phyloP scores from a whole-genome alignment of 2,113 vertebrate species.

The Menura novaehollandiae region DNA sequence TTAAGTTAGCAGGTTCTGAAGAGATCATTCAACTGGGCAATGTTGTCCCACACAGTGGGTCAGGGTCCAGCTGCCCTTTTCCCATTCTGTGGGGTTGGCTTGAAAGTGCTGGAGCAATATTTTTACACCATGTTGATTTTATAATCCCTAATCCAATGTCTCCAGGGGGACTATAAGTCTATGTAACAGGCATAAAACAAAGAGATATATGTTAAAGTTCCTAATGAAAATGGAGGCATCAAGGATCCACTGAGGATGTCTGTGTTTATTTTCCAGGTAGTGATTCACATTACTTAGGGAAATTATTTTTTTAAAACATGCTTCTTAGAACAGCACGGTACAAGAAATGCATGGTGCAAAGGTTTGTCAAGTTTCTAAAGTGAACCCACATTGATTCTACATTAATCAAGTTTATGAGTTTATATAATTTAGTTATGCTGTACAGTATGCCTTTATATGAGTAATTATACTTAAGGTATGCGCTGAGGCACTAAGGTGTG shows the following conservation, averaged over 20 bases:
- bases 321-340: background rate
- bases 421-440: background rate
- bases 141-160: conserved; percentile 65
- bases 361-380: background rate
- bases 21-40: background rate
- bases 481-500: background rate
- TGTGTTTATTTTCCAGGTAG: conserved; percentile 16
- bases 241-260: conserved; percentile 2
- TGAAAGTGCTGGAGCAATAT: conserved; percentile 55
- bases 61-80: conserved; percentile 31
- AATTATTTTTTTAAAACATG: conserved; percentile 10
- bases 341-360: background rate
- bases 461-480: background rate
- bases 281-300: background rate
- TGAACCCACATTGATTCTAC: background rate
- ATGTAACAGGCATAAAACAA: conserved; percentile 54
- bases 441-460: background rate
- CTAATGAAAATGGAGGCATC: conserved; percentile 35
- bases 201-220: conserved; percentile 59
- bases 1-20: conserved; percentile 13
- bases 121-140: conserved; percentile 62
- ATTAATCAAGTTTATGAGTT: background rate
- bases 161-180: conserved; percentile 50
- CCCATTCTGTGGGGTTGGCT: conserved; percentile 37
- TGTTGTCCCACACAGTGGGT: conserved; percentile 13